Evolutionary conservation across 2,113 vertebrate species (phyloP), one percentile per base, ranked within the genome.

Genomic region (Epinephelus lanceolatus): DNA sequence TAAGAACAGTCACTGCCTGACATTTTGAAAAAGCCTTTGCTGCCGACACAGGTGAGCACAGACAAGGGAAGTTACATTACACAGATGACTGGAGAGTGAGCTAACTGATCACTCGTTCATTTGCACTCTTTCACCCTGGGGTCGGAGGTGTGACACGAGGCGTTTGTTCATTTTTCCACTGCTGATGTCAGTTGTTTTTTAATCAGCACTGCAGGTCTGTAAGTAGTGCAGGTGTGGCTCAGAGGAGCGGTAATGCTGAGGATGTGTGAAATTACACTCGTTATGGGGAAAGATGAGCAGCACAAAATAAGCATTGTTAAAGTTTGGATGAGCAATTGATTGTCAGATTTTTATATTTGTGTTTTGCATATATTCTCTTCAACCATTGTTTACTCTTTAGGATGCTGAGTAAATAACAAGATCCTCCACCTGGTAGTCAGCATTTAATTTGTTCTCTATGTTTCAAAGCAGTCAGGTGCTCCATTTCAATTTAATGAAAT

Each of bases 161-260:
- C 90, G 63, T 93, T 92, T 94, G 93, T 91, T 94, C 85, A 86
- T 93, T 93, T 93, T 89, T 92, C 88, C 88, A 92, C 90, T 91
- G 91, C 90, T 93, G 86, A 93, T 94, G 90, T 92, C 83, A 93
- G 92, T 89, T 94, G 73, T 93, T 85, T 91, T 91, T 89, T 93
- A 85, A 94, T 91, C 91, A 91, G 90, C 92, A 89, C 86, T 72
- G 55, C 71, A 76, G 18, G 67, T 90, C 88, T 91, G 91, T 91
- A 92, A 94, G 92, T 92, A 89, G 86, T 90, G 85, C 88, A 94
- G 91, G 92, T 94, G 93, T 88, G 86, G 91, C 92, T 81, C 89
- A 82, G 90, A 88, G 80, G 77, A 91, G 68, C 56, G 5, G 85
- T 91, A 92, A 92, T 93, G 86, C 90, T 83, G 84, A 89, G 81